These are phyloP conservation scores for Oreochromis spilurus DNA, from an alignment of 2,113 vertebrate species.

Conservation along the genomic window DNA sequence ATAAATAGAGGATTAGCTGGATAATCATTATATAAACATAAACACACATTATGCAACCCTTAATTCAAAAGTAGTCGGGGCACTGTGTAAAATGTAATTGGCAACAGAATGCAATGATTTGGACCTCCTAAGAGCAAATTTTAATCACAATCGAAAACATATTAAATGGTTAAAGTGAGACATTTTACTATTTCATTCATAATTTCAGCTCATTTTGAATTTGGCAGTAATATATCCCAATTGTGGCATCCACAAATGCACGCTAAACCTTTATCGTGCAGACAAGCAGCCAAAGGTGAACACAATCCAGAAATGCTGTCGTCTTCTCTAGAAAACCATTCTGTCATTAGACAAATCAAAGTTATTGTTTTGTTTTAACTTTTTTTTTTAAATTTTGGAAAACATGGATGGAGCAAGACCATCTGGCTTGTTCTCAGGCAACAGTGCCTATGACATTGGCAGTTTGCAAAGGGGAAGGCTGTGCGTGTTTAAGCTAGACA, in stretches of 20 bases:
- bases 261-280: neutral
- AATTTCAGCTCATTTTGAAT: neutral
- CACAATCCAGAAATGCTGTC: neutral
- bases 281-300: neutral
- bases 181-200: neutral
- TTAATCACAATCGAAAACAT: fast-evolving
- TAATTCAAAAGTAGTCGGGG: neutral
- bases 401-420: neutral
- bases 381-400: neutral
- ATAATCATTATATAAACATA: neutral
- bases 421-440: neutral
- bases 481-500: neutral
- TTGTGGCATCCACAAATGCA: neutral
- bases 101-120: neutral
- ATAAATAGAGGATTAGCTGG: neutral
- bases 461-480: neutral
- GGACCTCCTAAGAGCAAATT: neutral
- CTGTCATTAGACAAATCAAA: no score
- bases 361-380: no score
- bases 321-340: neutral
- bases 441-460: neutral
- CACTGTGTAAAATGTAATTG: neutral
- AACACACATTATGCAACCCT: neutral
- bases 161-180: neutral
- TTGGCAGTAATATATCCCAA: neutral